Evolutionary conservation across 1,140 invertebrate genomes (phyloP).

Genomic region (Maniola jurtina): DNA sequence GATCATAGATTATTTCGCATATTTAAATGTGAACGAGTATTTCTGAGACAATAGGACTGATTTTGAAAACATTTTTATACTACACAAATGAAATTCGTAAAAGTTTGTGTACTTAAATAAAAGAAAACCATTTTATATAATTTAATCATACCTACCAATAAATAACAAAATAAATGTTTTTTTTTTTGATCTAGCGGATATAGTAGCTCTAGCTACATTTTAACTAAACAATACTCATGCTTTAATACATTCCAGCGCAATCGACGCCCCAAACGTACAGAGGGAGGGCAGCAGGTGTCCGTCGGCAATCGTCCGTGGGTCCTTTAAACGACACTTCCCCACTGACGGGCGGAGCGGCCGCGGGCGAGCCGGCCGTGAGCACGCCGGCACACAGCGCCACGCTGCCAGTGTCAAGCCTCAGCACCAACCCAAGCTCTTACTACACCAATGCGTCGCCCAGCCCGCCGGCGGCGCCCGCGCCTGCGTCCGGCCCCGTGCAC

Average conservation of each 20-base stretch:
- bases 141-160: too few relatives aligned
- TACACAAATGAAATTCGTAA: too few relatives aligned
- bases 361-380: constrained; percentile 62
- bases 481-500: constrained; percentile 49
- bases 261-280: constrained; percentile 80
- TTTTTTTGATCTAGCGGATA: neutral
- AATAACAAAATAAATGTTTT: neutral
- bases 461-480: constrained; percentile 42
- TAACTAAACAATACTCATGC: neutral
- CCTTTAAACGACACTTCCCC: constrained; percentile 76
- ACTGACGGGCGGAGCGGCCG: constrained; percentile 59
- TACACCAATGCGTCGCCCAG: constrained; percentile 70
- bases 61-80: too few relatives aligned
- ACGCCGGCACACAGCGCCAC: constrained; percentile 69
- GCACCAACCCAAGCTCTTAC: constrained; percentile 70
- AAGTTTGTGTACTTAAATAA: too few relatives aligned
- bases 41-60: too few relatives aligned
- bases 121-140: too few relatives aligned
- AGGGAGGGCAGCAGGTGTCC: constrained; percentile 77
- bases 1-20: too few relatives aligned
- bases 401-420: constrained; percentile 66
- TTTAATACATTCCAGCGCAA: constrained; percentile 63
- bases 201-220: neutral
- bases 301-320: constrained; percentile 80
- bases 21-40: too few relatives aligned